Conservation (phyloP, 2,113 vertebrate species). For the Microtus montanus region DNA sequence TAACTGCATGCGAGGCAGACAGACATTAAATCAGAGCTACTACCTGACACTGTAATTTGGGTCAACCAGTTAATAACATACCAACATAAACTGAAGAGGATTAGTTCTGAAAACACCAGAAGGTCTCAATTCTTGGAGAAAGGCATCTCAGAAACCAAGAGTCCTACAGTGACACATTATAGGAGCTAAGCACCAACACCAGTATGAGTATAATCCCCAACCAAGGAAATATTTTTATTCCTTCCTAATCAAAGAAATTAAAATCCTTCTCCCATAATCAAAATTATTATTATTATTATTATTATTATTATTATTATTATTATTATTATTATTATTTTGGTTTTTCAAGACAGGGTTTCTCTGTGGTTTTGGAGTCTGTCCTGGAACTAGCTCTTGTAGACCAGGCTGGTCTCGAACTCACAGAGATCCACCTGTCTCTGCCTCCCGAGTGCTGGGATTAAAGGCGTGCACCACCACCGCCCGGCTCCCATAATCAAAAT, state of each 20-base stretch:
- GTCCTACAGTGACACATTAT: not conserved
- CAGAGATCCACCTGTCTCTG: no score
- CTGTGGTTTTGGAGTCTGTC: no score
- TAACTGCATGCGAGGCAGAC: not conserved
- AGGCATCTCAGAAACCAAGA: not conserved
- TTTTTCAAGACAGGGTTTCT: no score
- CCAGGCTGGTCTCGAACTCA: no score
- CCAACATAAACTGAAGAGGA: not conserved
- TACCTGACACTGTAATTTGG: not conserved
- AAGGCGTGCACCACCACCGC: no score
- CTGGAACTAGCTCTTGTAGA: no score
- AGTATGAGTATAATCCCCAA: not conserved
- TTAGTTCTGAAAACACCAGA: not conserved
- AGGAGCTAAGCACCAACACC: no score
- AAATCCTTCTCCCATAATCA: not conserved
- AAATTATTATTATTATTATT: not conserved
- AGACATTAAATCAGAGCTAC: not conserved
- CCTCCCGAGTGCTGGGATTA: no score
- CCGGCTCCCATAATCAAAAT: not conserved
- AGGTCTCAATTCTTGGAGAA: not conserved
- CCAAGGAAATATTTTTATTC: not conserved
- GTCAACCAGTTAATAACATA: not conserved
- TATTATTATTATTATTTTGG: no score
- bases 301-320: not conserved
- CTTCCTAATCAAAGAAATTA: slow-evolving; percentile 35